Conservation (phyloP, 1,140 invertebrate species). For the Nilaparvata lugens region DNA sequence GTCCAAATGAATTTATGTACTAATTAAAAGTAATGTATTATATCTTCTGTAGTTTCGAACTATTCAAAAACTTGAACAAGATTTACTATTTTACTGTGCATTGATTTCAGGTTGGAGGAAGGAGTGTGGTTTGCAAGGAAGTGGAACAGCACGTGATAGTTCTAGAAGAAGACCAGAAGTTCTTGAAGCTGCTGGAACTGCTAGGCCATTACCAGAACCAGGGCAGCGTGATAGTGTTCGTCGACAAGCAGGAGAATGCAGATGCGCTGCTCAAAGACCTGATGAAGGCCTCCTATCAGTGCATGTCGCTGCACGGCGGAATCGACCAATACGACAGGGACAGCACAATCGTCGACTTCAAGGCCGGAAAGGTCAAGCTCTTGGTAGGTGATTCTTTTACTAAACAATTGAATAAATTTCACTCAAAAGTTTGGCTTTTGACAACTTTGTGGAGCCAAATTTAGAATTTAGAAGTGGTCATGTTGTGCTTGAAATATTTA, state of each 20-base stretch:
- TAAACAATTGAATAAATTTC: no score
- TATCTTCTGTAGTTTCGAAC: no score
- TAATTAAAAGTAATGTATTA: no score
- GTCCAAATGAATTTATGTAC: no score
- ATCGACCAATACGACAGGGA: constrained; percentile 99
- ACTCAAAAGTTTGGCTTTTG: no score
- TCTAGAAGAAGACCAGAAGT: constrained; percentile 94
- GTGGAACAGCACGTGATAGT: constrained; percentile 93
- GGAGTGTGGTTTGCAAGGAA: constrained; percentile 96
- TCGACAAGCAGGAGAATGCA: constrained; percentile 97
- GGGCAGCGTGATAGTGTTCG: constrained; percentile 94
- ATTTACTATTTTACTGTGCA: no score
- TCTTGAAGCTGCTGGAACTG: constrained; percentile 93
- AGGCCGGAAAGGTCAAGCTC: constrained; percentile 78
- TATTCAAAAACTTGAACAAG: no score
- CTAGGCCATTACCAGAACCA: constrained; percentile 89
- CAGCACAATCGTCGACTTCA: constrained; percentile 96
- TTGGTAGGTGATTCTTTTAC: constrained; percentile 37
- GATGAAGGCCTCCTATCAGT: constrained; percentile 92
- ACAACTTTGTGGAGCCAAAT: no score
- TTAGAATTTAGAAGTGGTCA: no score
- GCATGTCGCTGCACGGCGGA: constrained; percentile 95
- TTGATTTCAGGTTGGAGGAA: constrained; percentile 68
- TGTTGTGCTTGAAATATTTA: no score
- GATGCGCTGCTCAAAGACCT: constrained; percentile 91